Evolutionary conservation across 2,113 vertebrate species (phyloP).

Genomic region (Camelus bactrianus): DNA sequence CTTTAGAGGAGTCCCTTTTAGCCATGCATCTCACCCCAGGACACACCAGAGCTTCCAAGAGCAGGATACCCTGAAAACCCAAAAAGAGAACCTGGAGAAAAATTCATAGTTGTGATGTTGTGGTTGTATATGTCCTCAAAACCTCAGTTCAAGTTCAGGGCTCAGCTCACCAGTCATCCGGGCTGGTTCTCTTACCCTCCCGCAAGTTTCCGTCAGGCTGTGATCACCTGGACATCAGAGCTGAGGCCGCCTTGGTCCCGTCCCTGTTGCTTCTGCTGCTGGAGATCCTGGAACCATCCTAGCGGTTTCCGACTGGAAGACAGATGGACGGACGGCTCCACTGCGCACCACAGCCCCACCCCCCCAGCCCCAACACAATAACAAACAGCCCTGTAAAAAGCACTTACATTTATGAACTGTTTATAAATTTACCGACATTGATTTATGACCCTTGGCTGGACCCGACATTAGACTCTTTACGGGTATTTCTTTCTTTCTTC

Average conservation of each 20-base stretch:
- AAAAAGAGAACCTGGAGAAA: background rate
- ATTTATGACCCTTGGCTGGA: conserved; percentile 89
- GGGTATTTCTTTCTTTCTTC: conserved; percentile 85
- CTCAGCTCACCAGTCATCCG: background rate
- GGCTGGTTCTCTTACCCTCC: background rate
- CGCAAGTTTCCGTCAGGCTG: accelerated
- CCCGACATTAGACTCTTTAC: conserved; percentile 85
- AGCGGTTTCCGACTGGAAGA: background rate
- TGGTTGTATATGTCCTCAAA: background rate
- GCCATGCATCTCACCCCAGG: background rate
- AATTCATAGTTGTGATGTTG: background rate
- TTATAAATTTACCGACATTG: conserved; percentile 89
- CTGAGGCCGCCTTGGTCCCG: background rate
- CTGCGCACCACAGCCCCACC: conserved; percentile 59
- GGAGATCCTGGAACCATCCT: background rate
- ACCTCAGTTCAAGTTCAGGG: background rate
- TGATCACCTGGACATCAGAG: background rate
- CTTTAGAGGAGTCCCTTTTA: background rate
- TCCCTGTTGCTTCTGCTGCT: background rate
- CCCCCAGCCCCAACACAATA: conserved; percentile 81
- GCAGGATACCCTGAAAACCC: background rate
- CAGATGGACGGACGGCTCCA: conserved; percentile 67
- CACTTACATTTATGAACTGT: conserved; percentile 90
- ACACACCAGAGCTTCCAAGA: background rate
- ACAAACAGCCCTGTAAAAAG: conserved; percentile 89